phyloP scores from a whole-genome alignment of 2,113 vertebrate species.

The Scartelaos histophorus region DNA sequence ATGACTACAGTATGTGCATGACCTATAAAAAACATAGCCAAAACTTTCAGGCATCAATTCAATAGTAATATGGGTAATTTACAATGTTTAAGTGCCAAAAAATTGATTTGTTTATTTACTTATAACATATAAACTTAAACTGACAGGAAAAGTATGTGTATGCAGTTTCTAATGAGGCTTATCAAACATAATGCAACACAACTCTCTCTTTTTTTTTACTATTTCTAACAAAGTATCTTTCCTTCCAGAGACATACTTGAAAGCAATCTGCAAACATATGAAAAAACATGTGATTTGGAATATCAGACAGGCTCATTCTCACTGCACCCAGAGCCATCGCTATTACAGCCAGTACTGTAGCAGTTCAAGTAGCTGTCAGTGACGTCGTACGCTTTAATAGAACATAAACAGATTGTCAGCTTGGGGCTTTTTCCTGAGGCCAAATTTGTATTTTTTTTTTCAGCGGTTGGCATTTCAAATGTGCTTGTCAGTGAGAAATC shows the following conservation, averaged over 20 bases:
- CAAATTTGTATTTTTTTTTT: constrained; percentile 37
- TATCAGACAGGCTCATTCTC: constrained; percentile 16
- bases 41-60: neutral
- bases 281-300: constrained; percentile 34
- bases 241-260: constrained; percentile 10
- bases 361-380: constrained; percentile 42
- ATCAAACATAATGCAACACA: neutral
- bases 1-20: neutral
- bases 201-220: neutral
- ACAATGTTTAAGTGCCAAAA: too few species aligned
- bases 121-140: neutral
- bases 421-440: constrained; percentile 46
- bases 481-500: constrained; percentile 45
- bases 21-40: neutral
- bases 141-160: neutral
- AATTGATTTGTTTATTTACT: too few species aligned
- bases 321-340: constrained; percentile 22
- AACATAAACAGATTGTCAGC: constrained; percentile 50
- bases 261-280: constrained; percentile 27
- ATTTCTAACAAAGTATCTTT: neutral
- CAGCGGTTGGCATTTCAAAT: constrained; percentile 26
- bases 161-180: neutral
- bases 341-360: constrained; percentile 23
- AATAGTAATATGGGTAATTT: neutral
- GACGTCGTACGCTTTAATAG: constrained; percentile 22